Evolutionary conservation across 2,113 vertebrate species (phyloP).

Genomic region (Tragelaphus imberbis): DNA sequence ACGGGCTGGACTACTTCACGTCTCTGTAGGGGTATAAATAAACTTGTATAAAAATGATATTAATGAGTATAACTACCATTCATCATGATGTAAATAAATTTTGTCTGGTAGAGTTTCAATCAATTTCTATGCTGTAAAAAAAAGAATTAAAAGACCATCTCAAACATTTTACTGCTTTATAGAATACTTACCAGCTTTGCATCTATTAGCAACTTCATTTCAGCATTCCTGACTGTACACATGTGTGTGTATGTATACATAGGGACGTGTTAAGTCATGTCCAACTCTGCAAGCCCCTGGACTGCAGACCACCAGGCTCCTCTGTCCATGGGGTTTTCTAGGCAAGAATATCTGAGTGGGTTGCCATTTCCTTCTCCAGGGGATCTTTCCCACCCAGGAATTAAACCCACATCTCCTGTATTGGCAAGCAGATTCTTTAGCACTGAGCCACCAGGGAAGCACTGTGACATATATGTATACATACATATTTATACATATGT

Average conservation of each 20-base stretch:
- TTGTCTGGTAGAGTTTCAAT: background rate
- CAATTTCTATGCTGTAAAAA: background rate
- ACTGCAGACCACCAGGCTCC: background rate
- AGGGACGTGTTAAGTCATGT: accelerated
- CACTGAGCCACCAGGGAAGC: background rate
- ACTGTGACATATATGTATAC: background rate
- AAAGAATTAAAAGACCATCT: background rate
- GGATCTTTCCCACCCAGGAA: background rate
- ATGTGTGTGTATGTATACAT: background rate
- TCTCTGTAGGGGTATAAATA: background rate
- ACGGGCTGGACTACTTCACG: background rate
- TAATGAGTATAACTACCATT: background rate
- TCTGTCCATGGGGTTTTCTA: background rate
- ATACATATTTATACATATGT: background rate
- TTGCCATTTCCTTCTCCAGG: background rate
- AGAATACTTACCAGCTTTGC: background rate
- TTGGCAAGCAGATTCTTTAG: background rate
- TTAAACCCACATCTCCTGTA: background rate
- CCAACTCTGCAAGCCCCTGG: background rate
- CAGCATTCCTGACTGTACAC: background rate
- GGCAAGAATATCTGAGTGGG: background rate
- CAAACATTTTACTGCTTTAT: background rate
- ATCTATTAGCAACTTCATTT: background rate
- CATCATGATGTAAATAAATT: background rate
- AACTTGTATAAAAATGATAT: background rate